Percentiles rank a stretch among this genome's conserved stretches.
Evolutionary conservation across 2,113 vertebrate species (phyloP).

Genomic region (Callospermophilus lateralis): DNA sequence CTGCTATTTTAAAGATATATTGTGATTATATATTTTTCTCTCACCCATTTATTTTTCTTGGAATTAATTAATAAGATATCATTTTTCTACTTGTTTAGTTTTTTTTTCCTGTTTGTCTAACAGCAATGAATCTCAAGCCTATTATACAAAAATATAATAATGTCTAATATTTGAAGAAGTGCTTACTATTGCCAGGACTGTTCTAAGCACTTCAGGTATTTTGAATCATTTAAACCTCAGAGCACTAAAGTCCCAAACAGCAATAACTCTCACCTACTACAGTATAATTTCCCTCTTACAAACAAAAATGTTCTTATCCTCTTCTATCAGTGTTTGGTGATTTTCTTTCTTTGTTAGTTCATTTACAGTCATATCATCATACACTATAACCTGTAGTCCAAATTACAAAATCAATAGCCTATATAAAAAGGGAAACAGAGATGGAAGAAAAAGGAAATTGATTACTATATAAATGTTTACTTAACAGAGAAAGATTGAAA

Average conservation of each 20-base stretch:
- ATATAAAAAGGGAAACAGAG: not conserved
- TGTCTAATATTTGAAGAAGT: not conserved
- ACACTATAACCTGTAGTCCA: not conserved
- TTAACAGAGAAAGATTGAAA: not conserved
- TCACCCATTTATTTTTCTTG: not conserved
- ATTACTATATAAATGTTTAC: not conserved
- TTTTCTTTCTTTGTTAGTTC: not conserved
- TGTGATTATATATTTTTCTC: not conserved
- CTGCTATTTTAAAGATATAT: not conserved
- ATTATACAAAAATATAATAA: not conserved
- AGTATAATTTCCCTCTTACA: not conserved
- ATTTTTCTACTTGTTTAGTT: not conserved
- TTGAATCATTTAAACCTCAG: not conserved
- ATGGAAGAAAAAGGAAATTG: not conserved
- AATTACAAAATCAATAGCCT: constrained; percentile 9
- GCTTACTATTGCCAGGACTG: not conserved
- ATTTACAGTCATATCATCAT: not conserved
- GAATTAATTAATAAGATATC: not conserved
- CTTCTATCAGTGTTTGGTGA: not conserved
- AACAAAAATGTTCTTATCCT: not conserved
- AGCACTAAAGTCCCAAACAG: not conserved
- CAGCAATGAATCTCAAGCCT: not conserved
- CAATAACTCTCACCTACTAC: not conserved
- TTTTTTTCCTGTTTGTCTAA: not conserved
- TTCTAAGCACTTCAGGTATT: not conserved